Base-by-base conservation (phyloP, 2,113 vertebrate genomes). In the Nycticebus coucang region DNA sequence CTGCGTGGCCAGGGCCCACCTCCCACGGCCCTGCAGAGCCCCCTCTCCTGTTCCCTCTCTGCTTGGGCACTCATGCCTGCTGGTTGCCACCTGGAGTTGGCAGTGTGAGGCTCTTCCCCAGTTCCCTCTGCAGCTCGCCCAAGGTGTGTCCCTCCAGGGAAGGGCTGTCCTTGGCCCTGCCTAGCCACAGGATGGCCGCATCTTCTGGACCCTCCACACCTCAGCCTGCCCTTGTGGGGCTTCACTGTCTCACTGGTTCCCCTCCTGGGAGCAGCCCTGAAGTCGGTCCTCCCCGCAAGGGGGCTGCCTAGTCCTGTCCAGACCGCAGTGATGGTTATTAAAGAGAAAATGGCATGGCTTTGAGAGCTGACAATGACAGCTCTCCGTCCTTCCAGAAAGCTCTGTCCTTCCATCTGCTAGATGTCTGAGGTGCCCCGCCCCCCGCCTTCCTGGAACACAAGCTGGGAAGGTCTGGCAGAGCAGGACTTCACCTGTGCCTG, bases 111-210 rank as follows among this genome's bases (percentile, higher is more conserved):
- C 35, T 13, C 28, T 5, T 5, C 9, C 18, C 21, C 1, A n/a
- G 9, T n/a, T 68, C 15, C 55, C 45, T 13, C 24, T 15, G n/a
- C 12, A 12, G 53, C 53, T 59, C 6, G 2, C 3, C 33, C 1
- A 0, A 21, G 55, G 7, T 7, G 2, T 0, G 0, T 17, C 33
- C 15, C 90, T 45, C 69, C 1, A 0, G 28, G 2, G 7, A 0
- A 28, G 1, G 17, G 50, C 81, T 2, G 28, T 64, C 24, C 4
- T 13, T 7, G 0, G 60, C 35, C 15, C 21, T n/a, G 18, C 60
- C 35, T 15, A n/a, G 91, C 30, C 4, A 7, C 19, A 7, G 37
- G 13, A 57, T 74, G 9, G 3, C 22, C 0, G 13, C 7, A 5
- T 7, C 17, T 4, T 15, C 26, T 85, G 8, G 15, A 26, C 66